Evolutionary conservation across 2,888 invertebrate species (phyloP), one percentile per base, ranked within the genome.

Genomic region (Aelia acuminata): DNA sequence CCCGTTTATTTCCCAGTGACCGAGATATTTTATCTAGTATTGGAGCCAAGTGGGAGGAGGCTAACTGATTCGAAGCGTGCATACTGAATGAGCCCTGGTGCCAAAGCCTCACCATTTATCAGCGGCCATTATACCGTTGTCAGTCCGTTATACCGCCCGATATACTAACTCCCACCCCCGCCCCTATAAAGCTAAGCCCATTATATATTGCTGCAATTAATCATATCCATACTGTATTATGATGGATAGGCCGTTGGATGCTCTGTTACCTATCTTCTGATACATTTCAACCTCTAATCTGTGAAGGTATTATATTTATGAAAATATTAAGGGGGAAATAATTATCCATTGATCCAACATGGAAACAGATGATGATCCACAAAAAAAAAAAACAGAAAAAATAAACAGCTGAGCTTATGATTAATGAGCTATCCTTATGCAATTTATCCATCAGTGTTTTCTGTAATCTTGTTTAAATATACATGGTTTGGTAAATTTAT

Each of bases 191-290:
- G 63, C 63, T 70, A 3, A 5, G 5, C 35, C 63, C 18, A 70
- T 70, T 70, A 70, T 70, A 70, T 70, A 70, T 70, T 70, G 63
- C 63, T 31, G 63, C 20, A 70, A 70, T 70, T 70, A 70, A 70
- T 70, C 63, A 70, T 70, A 70, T 31, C 63, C 31, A 70, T 70
- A 35, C 63, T 20, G 31, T 20, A 70, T 70, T 35, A 70, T 70
- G 63, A 70, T 70, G 63, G 63, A 70, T 70, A 35, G 63, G 63
- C 63, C 3, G 63, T 35, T 70, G 31, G 63, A 70, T 70, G 35
- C 63, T 35, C 5, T 70, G 63, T 70, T 70, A 70, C 63, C 35
- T 31, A 70, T 26, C 57, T 0, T 35, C 63, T 18, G 63, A 70
- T 70, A 70, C 63, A 70, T 4, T 35, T 18, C 11, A 18, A 0